These are phyloP conservation scores for Halcyon senegalensis DNA, from an alignment of 2,113 vertebrate species.

Conservation along the genomic window DNA sequence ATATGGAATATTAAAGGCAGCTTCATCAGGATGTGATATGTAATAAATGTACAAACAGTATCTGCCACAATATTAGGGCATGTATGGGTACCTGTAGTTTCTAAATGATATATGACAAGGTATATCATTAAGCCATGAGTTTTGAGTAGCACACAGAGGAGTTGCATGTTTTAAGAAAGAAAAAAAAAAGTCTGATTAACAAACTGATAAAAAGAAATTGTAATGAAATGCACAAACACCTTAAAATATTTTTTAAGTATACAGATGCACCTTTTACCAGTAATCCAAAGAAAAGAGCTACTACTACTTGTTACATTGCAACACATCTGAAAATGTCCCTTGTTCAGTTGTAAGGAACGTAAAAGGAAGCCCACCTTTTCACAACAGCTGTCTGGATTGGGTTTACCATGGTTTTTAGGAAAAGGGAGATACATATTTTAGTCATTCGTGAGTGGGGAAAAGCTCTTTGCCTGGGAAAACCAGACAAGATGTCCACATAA, in stretches of 20 bases:
- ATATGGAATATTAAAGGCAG: not conserved
- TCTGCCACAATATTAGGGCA: not conserved
- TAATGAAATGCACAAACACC: not conserved
- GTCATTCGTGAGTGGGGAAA: not conserved
- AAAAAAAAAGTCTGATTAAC: not conserved
- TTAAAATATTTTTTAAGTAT: not conserved
- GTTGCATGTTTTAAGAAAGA: not conserved
- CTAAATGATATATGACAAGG: not conserved
- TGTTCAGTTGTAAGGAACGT: not conserved
- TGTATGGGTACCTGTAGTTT: not conserved
- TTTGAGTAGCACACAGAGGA: not conserved
- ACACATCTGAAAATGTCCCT: not conserved
- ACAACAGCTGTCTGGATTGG: not conserved
- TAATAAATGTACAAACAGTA: not conserved
- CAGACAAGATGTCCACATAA: not conserved
- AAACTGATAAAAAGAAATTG: no score
- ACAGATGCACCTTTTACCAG: not conserved
- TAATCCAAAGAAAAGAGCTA: not conserved
- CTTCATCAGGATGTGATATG: not conserved
- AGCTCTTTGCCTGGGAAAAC: not conserved
- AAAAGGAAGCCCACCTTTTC: not conserved
- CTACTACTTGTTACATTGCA: not conserved
- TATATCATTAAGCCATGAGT: not conserved
- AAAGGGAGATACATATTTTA: not conserved
- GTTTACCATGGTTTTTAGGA: not conserved